Base-by-base conservation (phyloP, 53 echinoderm and acorn worm species). In the Apostichopus leukothele region DNA sequence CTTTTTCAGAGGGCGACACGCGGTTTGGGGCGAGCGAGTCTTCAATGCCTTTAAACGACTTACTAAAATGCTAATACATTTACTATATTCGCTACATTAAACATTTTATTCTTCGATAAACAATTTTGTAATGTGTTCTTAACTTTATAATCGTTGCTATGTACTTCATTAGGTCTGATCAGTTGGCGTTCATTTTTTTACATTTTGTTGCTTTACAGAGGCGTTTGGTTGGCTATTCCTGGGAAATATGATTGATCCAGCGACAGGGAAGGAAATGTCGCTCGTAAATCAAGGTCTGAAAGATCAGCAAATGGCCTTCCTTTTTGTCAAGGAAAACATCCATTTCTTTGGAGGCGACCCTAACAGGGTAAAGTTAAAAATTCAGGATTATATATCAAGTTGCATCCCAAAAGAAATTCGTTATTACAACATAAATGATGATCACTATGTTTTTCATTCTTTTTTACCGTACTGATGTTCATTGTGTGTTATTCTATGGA, bases 241-340 rank as follows among this genome's bases (percentile, higher is more conserved):
- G 19, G 73, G 84, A 84, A 51, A 83, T 84, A 84, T 90, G 83
- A 57, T 78, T 75, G 83, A 83, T 57, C 74, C 75, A 16, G 88
- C 88, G 54, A 87, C 88, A 22, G 88, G 88, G 14, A 53, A 51
- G 9, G 75, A 74, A 53, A 59, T 75, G 74, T 75, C 88, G 50
- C 54, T 87, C 19, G 88, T 87, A 75, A 87, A 87, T 75, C 74
- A 74, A 74, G 88, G 88, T 53, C 75, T 87, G 52, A 75, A 75
- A 59, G 88, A 87, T 75, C 88, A 87, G 55, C 88, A 87, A 52
- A 74, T 87, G 75, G 88, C 88, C 19, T 87, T 87, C 75, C 74
- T 74, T 22, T 87, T 54, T 52, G 26, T 87, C 74, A 87, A 87
- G 53, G 88, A 87, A 52, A 87, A 87, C 54, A 87, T 87, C 51